Evolutionary conservation across 1,140 invertebrate species (phyloP), one percentile per base, ranked within the genome.

Genomic region (Camponotus vicinus): DNA sequence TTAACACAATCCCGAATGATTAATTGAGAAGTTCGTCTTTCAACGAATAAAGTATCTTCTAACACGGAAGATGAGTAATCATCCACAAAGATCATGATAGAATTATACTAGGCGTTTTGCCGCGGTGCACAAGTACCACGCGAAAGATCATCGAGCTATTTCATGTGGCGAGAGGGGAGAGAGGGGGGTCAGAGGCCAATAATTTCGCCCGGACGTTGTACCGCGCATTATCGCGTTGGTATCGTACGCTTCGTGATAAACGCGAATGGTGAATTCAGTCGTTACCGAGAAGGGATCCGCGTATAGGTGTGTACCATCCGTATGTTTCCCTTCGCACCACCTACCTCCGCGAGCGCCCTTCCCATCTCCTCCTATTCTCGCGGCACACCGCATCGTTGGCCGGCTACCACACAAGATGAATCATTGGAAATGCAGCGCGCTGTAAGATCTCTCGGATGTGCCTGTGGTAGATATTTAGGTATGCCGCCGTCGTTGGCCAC

Each of bases 371-470:
- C 63, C 52, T 76, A 61, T 80, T 82, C 69, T 82, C 82, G 57
- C 57, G 55, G 42, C 63, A 67, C 63, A 75, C 70, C 70, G 45
- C 63, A 84, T 80, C 85, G 85, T 73, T 63, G 55, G 57, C 77
- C 76, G 69, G 80, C 85, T 90, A 92, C 89, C 89, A 84, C 86
- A 91, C 90, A 91, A 90, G 89, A 92, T 93, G 90, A 93, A 93
- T 92, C 92, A 91, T 92, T 92, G 91, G 52, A 90, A 93, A 89
- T 88, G 75, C 86, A 89, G 84, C 86, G 82, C 87, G 77, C 76
- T 49, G 82, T 86, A 88, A 90, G 86, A 89, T 87, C 86, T 78
- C 67, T 52, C 34, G 69, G 85, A 88, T 88, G 79, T 77, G 80
- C 85, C 77, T 86, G 89, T 88, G 85, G 86, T 88, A 88, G 90